phyloP scores from a whole-genome alignment of 2,113 vertebrate species.

The Mus spicilegus region DNA sequence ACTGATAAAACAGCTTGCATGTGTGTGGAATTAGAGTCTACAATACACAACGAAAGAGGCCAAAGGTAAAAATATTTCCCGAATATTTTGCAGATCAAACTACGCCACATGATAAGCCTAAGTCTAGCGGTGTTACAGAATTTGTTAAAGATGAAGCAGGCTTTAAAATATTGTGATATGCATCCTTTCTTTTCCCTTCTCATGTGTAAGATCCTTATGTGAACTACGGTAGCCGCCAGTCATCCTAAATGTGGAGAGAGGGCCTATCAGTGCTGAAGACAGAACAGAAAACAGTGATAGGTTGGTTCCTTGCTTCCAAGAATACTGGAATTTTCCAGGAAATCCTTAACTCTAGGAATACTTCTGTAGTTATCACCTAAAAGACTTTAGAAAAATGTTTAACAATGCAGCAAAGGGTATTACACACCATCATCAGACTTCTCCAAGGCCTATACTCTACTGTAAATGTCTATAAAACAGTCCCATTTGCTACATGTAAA shows the following conservation, averaged over 20 bases:
- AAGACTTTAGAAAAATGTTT: slow-evolving; percentile 32
- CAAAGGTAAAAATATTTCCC: not conserved
- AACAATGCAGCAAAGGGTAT: slow-evolving; percentile 43
- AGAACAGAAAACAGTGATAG: not conserved
- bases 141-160: not conserved
- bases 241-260: not conserved
- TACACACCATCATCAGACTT: slow-evolving; percentile 68
- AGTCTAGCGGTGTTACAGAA: not conserved
- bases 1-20: slow-evolving; percentile 10
- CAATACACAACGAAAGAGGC: not conserved
- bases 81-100: slow-evolving; percentile 9
- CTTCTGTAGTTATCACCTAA: not conserved
- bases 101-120: not conserved
- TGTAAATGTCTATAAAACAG: slow-evolving; percentile 53
- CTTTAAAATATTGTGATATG: not conserved
- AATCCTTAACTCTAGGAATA: not conserved
- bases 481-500: slow-evolving; percentile 45
- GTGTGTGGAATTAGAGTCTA: not conserved
- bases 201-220: not conserved
- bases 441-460: slow-evolving; percentile 69
- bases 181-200: not conserved
- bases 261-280: not conserved
- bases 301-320: not conserved
- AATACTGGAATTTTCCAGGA: not conserved
- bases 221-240: not conserved